phyloP scores from a whole-genome alignment of 2,113 vertebrate genomes.

The Pseudolaguvia tuberculata region DNA sequence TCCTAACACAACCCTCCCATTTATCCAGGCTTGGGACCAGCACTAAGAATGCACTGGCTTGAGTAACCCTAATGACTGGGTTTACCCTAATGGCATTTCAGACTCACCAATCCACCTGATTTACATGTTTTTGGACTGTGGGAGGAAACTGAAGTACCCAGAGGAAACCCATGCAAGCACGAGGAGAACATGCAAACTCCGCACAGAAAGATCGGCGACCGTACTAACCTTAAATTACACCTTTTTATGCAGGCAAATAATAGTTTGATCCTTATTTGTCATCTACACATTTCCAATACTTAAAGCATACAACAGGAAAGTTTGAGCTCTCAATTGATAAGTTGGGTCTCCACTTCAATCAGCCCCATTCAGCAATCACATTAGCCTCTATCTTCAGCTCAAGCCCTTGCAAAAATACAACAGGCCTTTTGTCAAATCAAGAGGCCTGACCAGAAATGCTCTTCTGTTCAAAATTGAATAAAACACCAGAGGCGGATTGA shows the following conservation, averaged over 20 bases:
- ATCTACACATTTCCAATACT: conserved; percentile 53
- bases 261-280: conserved; percentile 21
- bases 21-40: too few species aligned
- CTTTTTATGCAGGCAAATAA: background rate
- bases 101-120: too few species aligned
- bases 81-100: too few species aligned
- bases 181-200: too few species aligned
- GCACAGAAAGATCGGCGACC: too few species aligned
- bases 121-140: too few species aligned
- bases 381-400: conserved; percentile 66
- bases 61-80: too few species aligned
- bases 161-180: too few species aligned
- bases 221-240: too few species aligned
- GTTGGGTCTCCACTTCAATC: conserved; percentile 76
- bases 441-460: conserved; percentile 48
- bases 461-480: conserved; percentile 59
- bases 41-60: too few species aligned
- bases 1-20: too few species aligned
- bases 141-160: too few species aligned
- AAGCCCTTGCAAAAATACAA: conserved; percentile 43
- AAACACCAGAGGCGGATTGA: conserved; percentile 46
- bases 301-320: conserved; percentile 67
- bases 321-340: conserved; percentile 72
- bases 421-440: conserved; percentile 37
- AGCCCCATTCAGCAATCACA: conserved; percentile 70